A percentile compares a stretch with the other conserved stretches of the same genome.
Conservation (phyloP, 2,888 invertebrate species). For the Ischnura elegans region DNA sequence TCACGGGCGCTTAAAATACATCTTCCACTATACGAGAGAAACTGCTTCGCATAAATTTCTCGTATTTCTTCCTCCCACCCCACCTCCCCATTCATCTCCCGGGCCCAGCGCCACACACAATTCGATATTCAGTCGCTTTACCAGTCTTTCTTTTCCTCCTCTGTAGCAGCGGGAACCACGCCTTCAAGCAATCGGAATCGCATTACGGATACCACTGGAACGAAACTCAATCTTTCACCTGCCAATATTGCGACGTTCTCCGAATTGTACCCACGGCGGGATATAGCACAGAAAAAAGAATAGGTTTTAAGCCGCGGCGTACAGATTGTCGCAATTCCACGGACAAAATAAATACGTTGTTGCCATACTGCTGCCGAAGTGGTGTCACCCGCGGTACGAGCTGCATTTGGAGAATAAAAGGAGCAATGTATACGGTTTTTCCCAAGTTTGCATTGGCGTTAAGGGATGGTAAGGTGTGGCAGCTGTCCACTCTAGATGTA, state of each 20-base stretch:
- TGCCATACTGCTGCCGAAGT: neutral
- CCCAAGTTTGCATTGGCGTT: too few species aligned
- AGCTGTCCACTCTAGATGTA: too few species aligned
- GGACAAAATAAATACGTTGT: neutral
- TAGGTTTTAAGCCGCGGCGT: neutral
- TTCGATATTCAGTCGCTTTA: neutral
- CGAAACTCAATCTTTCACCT: neutral
- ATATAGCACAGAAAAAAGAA: too few species aligned
- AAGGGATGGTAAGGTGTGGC: too few species aligned
- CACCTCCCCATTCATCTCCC: neutral
- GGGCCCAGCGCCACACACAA: neutral
- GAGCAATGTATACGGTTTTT: too few species aligned
- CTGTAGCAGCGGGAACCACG: neutral
- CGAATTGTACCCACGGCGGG: neutral
- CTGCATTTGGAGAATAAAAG: too few species aligned
- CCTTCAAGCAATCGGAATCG: slow-evolving; percentile 14
- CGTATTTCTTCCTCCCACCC: neutral
- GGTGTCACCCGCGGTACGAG: too few species aligned
- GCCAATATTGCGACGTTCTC: neutral
- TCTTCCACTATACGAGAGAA: neutral
- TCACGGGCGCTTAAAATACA: neutral
- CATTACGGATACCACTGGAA: neutral
- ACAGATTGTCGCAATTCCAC: neutral
- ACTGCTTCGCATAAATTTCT: neutral
- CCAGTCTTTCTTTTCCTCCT: neutral